Evolutionary conservation across 2,888 invertebrate genomes (phyloP), one percentile per base, ranked within the genome.

Genomic region (Heliconius aoede): DNA sequence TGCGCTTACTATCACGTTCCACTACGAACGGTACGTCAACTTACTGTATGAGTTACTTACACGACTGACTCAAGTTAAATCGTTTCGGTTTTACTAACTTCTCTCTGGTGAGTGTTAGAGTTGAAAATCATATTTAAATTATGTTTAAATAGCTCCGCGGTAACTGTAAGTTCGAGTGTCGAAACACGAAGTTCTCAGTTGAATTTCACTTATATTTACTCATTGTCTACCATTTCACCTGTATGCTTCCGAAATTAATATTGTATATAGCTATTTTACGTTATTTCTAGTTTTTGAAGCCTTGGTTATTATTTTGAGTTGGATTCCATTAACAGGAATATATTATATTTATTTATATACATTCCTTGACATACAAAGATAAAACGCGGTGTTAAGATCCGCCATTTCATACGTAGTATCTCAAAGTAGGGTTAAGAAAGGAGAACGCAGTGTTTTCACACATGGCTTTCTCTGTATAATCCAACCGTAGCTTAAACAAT

Each of bases 151-250:
- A 78, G 79, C 79, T 80, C 68, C 71, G 77, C 76, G 81, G 79
- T 80, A 78, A 60, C 77, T 76, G 74, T 80, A 79, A 81, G 79
- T 78, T 77, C 77, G 77, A 80, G 80, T 80, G 80, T 81, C 81
- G 80, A 81, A 82, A 81, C 80, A 80, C 72, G 61, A 76, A 76
- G 76, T 75, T 79, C 79, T 76, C 75, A 80, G 81, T 83, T 74
- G 81, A 83, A 81, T 83, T 83, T 81, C 78, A 83, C 81, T 84
- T 78, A 82, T 83, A 81, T 83, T 82, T 79, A 74, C 78, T 79
- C 77, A 81, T 79, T 77, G 79, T 80, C 71, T 79, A 78, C 73
- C 74, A 72, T 78, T 77, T 55, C 74, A 74, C 72, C 61, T 76
- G 74, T 61, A 68, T 55, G 74, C 73, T 65, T 40, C 76, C 8